Evolutionary conservation across 2,113 vertebrate genomes (phyloP), one percentile per base, ranked within the genome.

Genomic region (Cebidichthys violaceus): DNA sequence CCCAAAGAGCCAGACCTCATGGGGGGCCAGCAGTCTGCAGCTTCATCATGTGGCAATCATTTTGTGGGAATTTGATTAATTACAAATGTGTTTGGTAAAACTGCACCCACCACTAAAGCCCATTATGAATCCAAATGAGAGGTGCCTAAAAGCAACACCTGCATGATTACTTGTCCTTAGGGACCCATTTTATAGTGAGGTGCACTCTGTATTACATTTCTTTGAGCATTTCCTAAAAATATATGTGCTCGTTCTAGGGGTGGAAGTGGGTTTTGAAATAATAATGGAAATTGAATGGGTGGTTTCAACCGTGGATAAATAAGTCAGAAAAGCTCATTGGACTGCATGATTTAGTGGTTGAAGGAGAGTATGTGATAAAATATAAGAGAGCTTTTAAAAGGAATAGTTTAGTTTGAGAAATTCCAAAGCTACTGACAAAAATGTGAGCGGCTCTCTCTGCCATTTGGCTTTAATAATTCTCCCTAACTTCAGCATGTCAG

Each of bases 281-380:
- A 64, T 64, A 37, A 64, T 64, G 61, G 22, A 68, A 31, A 31
- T 6, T 31, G 27, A 68, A 31, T 11, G 41, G 9, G 43, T 68
- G 18, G 24, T 59, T 59, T 29, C 9, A 47, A 47, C 27, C 18
- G 43, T 39, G 20, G 35, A 64, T 33, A n/a, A 64, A 37, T 37
- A 64, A 62, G 35, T 37, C 61, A n/a, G 60, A 64, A 62, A 27
- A 62, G 31, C 31, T 33, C 31, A 35, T 62, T 62, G 17, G 60
- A 35, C 20, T 14, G 33, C 33, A 14, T 64, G 61, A 64, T 64
- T 37, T 37, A n/a, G 61, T 64, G 35, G 33, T 1, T 37, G 33
- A 11, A 50, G 65, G 27, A 47, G 10, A 22, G 22, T 71, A 11
- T 6, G 4, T 71, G 22, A 22, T 59, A 22, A 20, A 70, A 59